Percentiles rank a stretch among this genome's conserved stretches.
phyloP scores from a whole-genome alignment of 2,797 vertebrate genomes.

The Huso huso region DNA sequence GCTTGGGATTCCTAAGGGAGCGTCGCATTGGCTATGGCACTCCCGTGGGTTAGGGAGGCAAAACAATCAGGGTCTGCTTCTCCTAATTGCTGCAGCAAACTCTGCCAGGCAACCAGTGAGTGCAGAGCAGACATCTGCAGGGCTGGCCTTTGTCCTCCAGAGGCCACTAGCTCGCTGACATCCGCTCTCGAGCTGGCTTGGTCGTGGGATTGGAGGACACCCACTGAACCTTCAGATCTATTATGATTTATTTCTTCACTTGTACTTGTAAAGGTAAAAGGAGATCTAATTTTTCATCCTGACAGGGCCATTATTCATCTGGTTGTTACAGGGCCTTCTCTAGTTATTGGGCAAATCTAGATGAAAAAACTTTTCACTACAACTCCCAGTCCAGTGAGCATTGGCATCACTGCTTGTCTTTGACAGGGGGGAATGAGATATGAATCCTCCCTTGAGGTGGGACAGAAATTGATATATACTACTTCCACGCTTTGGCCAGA shows the following conservation, averaged over 20 bases:
- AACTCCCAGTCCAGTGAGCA: conserved; percentile 28
- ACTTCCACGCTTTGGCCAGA: conserved; percentile 45
- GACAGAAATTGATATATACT: conserved; percentile 57
- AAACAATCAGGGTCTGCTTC: too few relatives aligned
- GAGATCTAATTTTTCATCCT: conserved; percentile 69
- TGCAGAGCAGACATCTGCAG: too few relatives aligned
- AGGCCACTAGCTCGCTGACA: too few relatives aligned
- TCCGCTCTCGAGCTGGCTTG: too few relatives aligned
- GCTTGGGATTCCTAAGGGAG: too few relatives aligned
- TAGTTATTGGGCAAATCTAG: conserved; percentile 56
- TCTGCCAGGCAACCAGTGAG: too few relatives aligned
- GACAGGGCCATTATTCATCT: conserved; percentile 67
- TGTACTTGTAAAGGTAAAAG: conserved; percentile 61
- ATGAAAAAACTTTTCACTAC: conserved; percentile 34
- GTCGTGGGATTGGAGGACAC: too few relatives aligned
- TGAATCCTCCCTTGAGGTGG: conserved; percentile 38
- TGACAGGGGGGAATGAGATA: conserved; percentile 61
- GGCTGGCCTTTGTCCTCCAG: too few relatives aligned
- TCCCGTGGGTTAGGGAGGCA: too few relatives aligned
- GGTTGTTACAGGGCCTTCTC: conserved; percentile 57
- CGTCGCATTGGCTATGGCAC: too few relatives aligned
- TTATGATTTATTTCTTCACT: conserved; percentile 63
- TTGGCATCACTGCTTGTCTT: neutral
- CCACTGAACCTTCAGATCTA: too few relatives aligned
- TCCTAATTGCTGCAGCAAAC: too few relatives aligned